Conservation (phyloP, 2,888 invertebrate genomes). For the Heliconius aoede region DNA sequence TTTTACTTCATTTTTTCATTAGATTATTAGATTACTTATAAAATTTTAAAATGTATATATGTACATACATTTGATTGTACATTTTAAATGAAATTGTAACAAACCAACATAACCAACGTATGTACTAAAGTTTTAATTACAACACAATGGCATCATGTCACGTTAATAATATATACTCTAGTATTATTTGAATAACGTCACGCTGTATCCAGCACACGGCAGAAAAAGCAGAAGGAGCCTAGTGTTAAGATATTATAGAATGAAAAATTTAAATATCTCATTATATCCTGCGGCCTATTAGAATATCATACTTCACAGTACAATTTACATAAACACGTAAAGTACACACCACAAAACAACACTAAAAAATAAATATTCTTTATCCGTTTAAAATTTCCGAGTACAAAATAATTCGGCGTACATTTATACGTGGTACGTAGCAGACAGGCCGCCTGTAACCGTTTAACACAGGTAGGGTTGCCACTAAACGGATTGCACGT, state of each 20-base stretch:
- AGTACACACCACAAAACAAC: not conserved
- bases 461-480: constrained; percentile 58
- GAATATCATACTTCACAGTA: not conserved
- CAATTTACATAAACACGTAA: not conserved
- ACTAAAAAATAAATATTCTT: not conserved
- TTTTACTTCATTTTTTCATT: not conserved
- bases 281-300: not conserved
- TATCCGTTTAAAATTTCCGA: not conserved
- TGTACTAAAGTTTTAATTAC: no score
- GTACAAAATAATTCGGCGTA: constrained; percentile 34
- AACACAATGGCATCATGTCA: no score
- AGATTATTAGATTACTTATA: not conserved
- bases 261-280: no score
- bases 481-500: constrained; percentile 61
- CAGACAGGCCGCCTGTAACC: constrained; percentile 48
- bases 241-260: no score
- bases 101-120: no score
- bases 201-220: no score
- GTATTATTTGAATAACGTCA: no score
- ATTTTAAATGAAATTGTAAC: no score
- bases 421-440: constrained; percentile 30
- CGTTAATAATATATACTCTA: not conserved
- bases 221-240: no score
- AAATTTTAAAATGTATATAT: no score
- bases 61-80: no score